These are phyloP conservation scores for Trogon melanurus DNA, from an alignment of 2,113 vertebrate species.

Conservation along the genomic window DNA sequence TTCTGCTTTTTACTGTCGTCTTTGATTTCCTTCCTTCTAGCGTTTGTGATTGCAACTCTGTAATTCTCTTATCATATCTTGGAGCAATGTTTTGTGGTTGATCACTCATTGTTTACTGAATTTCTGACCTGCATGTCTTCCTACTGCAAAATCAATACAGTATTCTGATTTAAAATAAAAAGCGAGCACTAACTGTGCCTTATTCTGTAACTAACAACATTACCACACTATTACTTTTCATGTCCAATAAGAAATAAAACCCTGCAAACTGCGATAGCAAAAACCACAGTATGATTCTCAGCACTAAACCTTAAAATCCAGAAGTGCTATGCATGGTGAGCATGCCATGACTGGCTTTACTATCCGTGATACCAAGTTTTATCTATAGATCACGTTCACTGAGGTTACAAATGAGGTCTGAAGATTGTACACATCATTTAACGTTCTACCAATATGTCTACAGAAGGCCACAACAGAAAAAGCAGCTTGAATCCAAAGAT, in stretches of 20 bases:
- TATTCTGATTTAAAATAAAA: constrained; percentile 19
- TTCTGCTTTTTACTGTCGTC: not conserved
- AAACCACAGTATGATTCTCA: not conserved
- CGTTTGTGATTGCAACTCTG: not conserved
- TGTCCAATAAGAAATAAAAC: not conserved
- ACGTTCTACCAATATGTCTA: not conserved
- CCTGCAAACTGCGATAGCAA: not conserved
- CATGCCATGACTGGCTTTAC: not conserved
- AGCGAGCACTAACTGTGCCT: not conserved
- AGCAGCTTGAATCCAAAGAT: not conserved
- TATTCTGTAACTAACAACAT: not conserved
- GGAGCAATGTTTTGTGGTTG: not conserved
- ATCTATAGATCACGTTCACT: not conserved
- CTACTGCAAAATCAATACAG: constrained; percentile 21
- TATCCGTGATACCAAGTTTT: not conserved
- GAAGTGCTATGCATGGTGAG: fast-evolving
- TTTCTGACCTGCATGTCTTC: not conserved
- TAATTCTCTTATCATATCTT: not conserved
- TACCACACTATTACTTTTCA: not conserved
- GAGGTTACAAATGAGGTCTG: not conserved
- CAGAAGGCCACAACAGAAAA: not conserved
- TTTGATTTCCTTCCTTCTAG: not conserved
- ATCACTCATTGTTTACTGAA: not conserved
- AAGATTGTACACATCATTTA: not conserved
- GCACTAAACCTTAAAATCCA: not conserved